Conservation (phyloP, 1,140 invertebrate genomes). For the Caenorhabditis brenneri region DNA sequence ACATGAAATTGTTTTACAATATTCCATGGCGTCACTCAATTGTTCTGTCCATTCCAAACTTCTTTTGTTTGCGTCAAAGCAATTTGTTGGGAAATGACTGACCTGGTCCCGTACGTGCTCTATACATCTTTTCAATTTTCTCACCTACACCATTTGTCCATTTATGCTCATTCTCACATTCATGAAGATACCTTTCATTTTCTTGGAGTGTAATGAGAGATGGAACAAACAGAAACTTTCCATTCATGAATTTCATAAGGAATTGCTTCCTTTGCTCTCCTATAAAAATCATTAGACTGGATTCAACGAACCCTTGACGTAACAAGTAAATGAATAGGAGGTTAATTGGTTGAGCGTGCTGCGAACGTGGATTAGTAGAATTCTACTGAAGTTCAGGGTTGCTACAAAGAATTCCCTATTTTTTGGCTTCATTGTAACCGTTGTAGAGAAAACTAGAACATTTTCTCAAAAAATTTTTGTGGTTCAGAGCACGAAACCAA, state of each 20-base stretch:
- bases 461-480: not conserved
- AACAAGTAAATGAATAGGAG: not conserved
- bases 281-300: slow-evolving; percentile 18
- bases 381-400: not conserved
- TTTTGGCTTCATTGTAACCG: not conserved
- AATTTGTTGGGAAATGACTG: no score
- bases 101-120: not conserved
- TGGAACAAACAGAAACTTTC: not conserved
- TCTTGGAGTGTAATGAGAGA: not conserved
- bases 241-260: not conserved
- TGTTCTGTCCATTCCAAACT: not conserved
- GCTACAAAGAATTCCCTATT: not conserved
- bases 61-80: not conserved
- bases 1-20: not conserved
- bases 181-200: not conserved
- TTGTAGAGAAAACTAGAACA: not conserved
- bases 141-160: not conserved
- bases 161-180: not conserved
- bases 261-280: not conserved
- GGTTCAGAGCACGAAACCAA: no score
- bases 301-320: slow-evolving; percentile 28
- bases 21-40: not conserved
- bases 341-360: not conserved
- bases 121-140: not conserved
- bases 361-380: slow-evolving; percentile 15